Evolutionary conservation across 2,113 vertebrate species (phyloP).

Genomic region (Mus pahari): DNA sequence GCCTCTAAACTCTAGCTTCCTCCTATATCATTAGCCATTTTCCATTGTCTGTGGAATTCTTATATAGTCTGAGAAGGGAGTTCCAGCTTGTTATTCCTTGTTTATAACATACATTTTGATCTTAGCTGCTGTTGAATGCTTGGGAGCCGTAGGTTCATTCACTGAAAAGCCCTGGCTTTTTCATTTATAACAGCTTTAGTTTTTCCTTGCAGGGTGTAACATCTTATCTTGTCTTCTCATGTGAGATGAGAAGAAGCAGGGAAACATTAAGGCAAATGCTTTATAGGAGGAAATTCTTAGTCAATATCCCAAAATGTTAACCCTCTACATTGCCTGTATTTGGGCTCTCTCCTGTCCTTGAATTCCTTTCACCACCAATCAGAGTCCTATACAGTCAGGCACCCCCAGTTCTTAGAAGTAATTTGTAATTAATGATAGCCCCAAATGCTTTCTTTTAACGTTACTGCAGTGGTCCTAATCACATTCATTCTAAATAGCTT

Average conservation of each 20-base stretch:
- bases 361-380: neutral
- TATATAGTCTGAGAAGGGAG: neutral
- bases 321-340: neutral
- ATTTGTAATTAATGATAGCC: neutral
- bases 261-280: conserved; percentile 1
- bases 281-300: conserved; percentile 29
- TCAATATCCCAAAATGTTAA: conserved; percentile 58
- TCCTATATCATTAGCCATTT: conserved; percentile 20
- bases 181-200: conserved; percentile 39
- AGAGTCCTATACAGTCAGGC: neutral
- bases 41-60: conserved; percentile 5
- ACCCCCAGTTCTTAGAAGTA: neutral
- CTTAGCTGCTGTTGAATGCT: neutral
- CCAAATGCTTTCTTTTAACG: neutral
- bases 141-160: conserved; percentile 31
- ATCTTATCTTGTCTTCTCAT: neutral
- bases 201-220: neutral
- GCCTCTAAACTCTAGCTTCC: conserved; percentile 53
- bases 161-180: conserved; percentile 22
- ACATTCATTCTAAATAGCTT: conserved; percentile 27
- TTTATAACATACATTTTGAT: conserved; percentile 67
- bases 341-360: neutral
- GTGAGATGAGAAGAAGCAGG: neutral
- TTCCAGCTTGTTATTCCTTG: conserved; percentile 60
- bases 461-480: neutral